Base-by-base conservation (phyloP, 2,888 invertebrate genomes). In the Salpingus planirostris region DNA sequence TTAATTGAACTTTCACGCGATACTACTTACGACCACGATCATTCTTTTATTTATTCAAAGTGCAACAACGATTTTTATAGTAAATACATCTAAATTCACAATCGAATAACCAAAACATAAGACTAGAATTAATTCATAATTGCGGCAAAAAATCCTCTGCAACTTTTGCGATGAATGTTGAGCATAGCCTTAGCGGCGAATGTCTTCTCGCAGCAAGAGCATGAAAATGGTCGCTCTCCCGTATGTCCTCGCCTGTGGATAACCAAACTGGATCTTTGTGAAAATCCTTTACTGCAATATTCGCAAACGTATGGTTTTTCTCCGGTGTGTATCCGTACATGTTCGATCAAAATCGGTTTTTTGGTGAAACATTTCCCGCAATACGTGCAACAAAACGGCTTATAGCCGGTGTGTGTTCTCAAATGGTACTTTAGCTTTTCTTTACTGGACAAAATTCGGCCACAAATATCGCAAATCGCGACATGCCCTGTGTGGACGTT, bases 181-280 rank as follows among this genome's bases (percentile, higher is more conserved):
- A 77, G 65, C 61, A 75, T 69, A 5, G 75, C 75, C 55, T 72
- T 72, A 39, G 76, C 73, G 13, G 74, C 74, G 58, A 76, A 77
- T 13, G 73, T 74, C 52, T 75, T 74, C 2, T 67, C 67, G 57
- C 77, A 77, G 44, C 72, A 61, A 37, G 59, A 65, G 55, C 77
- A 77, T 32, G 61, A 64, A 62, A 75, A 76, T 0, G 76, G 76
- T 40, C 72, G 65, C 44, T 73, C 72, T 15, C 76, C 76, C 37
- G 73, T 73, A 62, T 77, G 77, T 52, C 73, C 73, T 50, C 77
- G 62, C 58, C 74, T 74, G 57, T 78, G 78, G 39, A 76, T 76
- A 40, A 74, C 75, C 41, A 77, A 68, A 41, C 76, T 76, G 43
- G 74, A 73, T 10, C 74, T 64, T 60, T 76, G 76, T 15, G 71